Base-by-base conservation (phyloP, 2,113 vertebrate genomes). In the Spheniscus mendiculus region DNA sequence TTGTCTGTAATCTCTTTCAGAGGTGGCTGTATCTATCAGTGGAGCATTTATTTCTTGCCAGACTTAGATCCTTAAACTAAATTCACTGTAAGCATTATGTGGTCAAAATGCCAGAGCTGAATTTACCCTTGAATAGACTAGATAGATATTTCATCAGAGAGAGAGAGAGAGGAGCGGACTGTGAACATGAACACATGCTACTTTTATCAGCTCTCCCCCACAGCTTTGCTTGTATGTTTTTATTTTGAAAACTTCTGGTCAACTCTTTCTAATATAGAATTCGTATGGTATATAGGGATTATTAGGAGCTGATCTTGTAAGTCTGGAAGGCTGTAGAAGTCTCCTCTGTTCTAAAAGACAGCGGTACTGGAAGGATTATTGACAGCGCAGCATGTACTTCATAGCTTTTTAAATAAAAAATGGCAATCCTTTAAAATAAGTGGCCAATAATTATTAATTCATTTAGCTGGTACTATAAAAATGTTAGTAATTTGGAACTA, bases 401-500 rank as follows among this genome's bases (percentile, higher is more conserved):
- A 22, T 65, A 63, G 42, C 56, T 88, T 77, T 70, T 72, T 72
- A 87, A 97, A 86, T 84, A 77, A 91, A 95, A 93, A 80, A 66
- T 44, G 23, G 4, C 36, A 93, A 25, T 44, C 53, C 65, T 94
- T 96, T 61, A 73, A 94, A 96, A 83, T 44, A 94, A 95, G 38
- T 83, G 81, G 65, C 14, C 13, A 34, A 71, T 88, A 70, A 72
- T 95, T 96, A 82, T 91, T 92, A 90, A 92, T 89, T 93, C 36
- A 81, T 95, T 92, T 95, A 72, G n/a, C 66, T 85, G 52, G 32
- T 79, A 58, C 79, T 84, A 83, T 93, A 53, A 90, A 92, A 95
- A 63, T 93, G 11, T 89, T 96, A 95, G 82, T 90, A 4, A 73
- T 91, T 97, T 96, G 81, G 49, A 96, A 92, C 30, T 85, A 93